phyloP scores from a whole-genome alignment of 2,113 vertebrate species.

The Podocnemis expansa region DNA sequence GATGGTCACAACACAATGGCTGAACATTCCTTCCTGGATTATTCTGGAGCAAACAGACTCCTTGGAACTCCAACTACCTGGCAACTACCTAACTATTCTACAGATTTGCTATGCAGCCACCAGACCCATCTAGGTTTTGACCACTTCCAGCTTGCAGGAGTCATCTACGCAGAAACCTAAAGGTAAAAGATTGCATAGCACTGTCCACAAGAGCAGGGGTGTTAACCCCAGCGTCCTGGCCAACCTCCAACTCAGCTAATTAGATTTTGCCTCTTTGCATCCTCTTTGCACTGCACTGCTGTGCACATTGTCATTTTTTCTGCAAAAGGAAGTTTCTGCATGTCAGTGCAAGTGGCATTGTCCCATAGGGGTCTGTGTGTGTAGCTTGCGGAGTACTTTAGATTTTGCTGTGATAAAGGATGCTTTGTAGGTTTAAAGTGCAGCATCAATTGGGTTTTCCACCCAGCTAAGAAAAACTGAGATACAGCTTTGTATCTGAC shows the following conservation, averaged over 20 bases:
- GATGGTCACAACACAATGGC: neutral
- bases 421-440: fast-evolving
- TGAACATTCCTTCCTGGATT: neutral
- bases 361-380: neutral
- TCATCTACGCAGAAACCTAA: neutral
- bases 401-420: neutral
- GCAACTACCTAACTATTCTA: neutral
- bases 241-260: neutral
- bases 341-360: neutral
- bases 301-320: fast-evolving
- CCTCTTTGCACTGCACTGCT: neutral
- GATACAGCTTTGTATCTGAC: neutral
- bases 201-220: neutral
- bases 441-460: neutral
- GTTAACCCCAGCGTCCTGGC: neutral
- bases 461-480: neutral
- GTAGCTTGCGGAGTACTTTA: neutral
- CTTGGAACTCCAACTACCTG: neutral
- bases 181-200: neutral
- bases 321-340: fast-evolving
- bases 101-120: neutral
- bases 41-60: neutral
- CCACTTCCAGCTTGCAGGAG: neutral
- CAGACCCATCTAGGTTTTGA: neutral
- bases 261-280: fast-evolving